Conservation (phyloP, 2,797 vertebrate species). For the Anableps anableps region DNA sequence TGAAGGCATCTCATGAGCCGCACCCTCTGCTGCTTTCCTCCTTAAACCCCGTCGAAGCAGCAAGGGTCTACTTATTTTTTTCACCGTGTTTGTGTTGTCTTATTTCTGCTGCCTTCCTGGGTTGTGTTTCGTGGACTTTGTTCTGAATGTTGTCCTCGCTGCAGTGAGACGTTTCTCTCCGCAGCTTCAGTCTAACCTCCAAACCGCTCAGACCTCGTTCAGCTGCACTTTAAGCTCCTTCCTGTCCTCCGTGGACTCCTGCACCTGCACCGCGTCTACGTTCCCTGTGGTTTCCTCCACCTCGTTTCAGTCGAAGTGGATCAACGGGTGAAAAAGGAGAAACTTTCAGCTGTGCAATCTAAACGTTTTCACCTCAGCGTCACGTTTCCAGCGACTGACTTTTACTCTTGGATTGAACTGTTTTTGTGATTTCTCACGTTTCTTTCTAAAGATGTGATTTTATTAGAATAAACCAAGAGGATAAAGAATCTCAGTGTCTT, state of each 20-base stretch:
- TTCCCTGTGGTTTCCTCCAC: neutral
- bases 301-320: neutral
- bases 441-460: neutral
- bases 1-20: no score
- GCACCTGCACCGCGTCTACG: neutral
- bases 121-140: neutral
- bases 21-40: no score
- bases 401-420: neutral
- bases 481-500: neutral
- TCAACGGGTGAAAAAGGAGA: neutral
- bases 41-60: no score
- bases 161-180: neutral
- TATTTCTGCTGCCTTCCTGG: neutral
- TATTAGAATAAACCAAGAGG: neutral
- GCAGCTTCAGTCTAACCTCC: neutral
- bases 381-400: neutral
- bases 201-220: slow-evolving; percentile 3
- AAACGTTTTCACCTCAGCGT: no score
- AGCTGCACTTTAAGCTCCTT: neutral
- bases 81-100: neutral
- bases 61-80: neutral
- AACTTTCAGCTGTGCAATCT: neutral
- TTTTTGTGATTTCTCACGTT: neutral
- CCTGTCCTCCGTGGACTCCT: neutral
- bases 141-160: neutral